Evolutionary conservation across 2,888 invertebrate species (phyloP).

Genomic region (Nipponacmea schrenckii): DNA sequence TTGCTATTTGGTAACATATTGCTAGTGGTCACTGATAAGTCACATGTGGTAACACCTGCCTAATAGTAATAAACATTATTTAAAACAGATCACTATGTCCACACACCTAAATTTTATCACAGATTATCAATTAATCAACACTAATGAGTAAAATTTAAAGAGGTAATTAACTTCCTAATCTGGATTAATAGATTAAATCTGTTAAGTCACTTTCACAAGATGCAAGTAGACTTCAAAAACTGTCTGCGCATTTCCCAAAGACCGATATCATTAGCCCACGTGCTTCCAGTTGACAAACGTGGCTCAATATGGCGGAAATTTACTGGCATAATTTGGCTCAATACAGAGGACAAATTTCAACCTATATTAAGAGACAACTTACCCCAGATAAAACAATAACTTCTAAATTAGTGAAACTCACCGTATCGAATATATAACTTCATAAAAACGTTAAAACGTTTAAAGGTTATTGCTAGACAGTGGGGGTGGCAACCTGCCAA

Average conservation of each 20-base stretch:
- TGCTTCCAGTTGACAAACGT: constrained; percentile 7
- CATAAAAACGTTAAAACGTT: constrained; percentile 55
- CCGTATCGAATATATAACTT: constrained; percentile 59
- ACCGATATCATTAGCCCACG: constrained; percentile 2
- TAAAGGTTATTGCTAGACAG: neutral
- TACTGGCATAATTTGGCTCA: neutral
- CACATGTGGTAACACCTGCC: too few relatives aligned
- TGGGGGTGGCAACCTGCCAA: constrained; percentile 3
- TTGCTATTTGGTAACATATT: too few relatives aligned
- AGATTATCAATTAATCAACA: too few relatives aligned
- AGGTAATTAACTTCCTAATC: too few relatives aligned
- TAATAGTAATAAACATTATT: too few relatives aligned
- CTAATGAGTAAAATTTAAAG: too few relatives aligned
- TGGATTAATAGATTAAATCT: too few relatives aligned
- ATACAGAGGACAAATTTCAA: too few relatives aligned
- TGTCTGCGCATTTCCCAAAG: neutral
- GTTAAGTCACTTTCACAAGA: too few relatives aligned
- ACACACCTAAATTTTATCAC: too few relatives aligned
- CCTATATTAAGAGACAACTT: constrained; percentile 2
- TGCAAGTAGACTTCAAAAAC: neutral
- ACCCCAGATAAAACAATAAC: neutral
- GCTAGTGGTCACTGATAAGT: too few relatives aligned
- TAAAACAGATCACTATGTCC: too few relatives aligned
- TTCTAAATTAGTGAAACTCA: constrained; percentile 32
- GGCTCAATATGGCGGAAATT: constrained; percentile 20